A percentile compares a stretch with the other conserved stretches of the same genome.
Evolutionary conservation across 2,113 vertebrate species (phyloP).

Genomic region (Centropus bengalensis): DNA sequence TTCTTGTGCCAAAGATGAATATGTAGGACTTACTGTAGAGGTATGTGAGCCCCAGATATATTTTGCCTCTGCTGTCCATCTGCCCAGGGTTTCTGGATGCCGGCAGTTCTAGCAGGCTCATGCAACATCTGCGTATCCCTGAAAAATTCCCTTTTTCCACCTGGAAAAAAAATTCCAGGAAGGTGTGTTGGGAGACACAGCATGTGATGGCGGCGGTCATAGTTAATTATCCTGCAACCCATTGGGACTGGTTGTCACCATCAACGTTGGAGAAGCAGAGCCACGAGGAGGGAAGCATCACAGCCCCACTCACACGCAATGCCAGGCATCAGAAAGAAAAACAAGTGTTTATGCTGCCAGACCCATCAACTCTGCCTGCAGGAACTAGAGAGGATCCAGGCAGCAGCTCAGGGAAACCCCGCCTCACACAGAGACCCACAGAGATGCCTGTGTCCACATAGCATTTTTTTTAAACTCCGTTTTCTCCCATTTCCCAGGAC

Average conservation of each 20-base stretch:
- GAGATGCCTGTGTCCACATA: background rate
- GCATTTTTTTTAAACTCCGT: accelerated
- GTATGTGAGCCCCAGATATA: accelerated
- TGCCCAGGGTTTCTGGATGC: background rate
- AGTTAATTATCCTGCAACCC: background rate
- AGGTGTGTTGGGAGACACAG: background rate
- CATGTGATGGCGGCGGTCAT: accelerated
- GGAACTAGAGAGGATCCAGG: background rate
- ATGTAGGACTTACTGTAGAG: background rate
- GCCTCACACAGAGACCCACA: too few species aligned
- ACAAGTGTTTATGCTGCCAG: background rate
- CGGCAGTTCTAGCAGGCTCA: background rate
- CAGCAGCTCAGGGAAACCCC: background rate
- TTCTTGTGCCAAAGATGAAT: background rate
- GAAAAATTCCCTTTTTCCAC: background rate
- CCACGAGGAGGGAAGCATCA: background rate
- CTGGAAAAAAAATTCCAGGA: background rate
- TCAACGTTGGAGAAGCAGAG: background rate
- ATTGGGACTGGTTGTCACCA: background rate
- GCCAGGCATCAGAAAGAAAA: background rate
- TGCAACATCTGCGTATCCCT: accelerated
- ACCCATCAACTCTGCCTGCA: background rate
- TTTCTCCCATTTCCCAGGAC: background rate
- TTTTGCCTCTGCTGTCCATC: background rate
- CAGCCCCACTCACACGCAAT: accelerated